Percentiles rank a stretch among this genome's conserved stretches.
These are phyloP conservation scores for Pseudolaguvia tuberculata DNA, from an alignment of 2,113 vertebrate species.

Conservation along the genomic window DNA sequence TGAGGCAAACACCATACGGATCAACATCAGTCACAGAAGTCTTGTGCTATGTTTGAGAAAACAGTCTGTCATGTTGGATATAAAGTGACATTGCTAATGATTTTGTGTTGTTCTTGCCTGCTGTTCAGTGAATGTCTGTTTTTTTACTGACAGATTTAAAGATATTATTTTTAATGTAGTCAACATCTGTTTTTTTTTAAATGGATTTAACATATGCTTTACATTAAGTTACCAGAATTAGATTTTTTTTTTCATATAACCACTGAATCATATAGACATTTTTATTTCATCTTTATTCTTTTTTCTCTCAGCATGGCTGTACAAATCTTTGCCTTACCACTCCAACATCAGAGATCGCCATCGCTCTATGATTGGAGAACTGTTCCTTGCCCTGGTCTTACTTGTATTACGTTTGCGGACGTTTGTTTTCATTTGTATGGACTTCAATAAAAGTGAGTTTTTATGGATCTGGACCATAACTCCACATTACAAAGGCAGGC, in stretches of 20 bases:
- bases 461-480: too few species aligned
- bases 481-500: too few species aligned
- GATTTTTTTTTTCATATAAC: background rate
- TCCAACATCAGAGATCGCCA: too few species aligned
- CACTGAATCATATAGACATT: background rate
- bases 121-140: slow-evolving; percentile 23
- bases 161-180: slow-evolving; percentile 14
- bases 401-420: too few species aligned
- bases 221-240: too few species aligned
- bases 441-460: too few species aligned
- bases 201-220: background rate
- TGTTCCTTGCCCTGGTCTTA: too few species aligned
- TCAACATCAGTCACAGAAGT: background rate
- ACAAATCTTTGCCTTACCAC: too few species aligned
- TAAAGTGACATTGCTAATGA: slow-evolving; percentile 33
- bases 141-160: slow-evolving; percentile 19
- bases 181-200: slow-evolving; percentile 16
- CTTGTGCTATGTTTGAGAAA: slow-evolving; percentile 12
- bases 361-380: too few species aligned
- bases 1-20: background rate
- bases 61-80: slow-evolving; percentile 19
- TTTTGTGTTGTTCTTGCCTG: slow-evolving; percentile 21
- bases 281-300: background rate
- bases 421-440: too few species aligned
- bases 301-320: background rate